Evolutionary conservation across 2,888 invertebrate genomes (phyloP).

Genomic region (Helleia helle): DNA sequence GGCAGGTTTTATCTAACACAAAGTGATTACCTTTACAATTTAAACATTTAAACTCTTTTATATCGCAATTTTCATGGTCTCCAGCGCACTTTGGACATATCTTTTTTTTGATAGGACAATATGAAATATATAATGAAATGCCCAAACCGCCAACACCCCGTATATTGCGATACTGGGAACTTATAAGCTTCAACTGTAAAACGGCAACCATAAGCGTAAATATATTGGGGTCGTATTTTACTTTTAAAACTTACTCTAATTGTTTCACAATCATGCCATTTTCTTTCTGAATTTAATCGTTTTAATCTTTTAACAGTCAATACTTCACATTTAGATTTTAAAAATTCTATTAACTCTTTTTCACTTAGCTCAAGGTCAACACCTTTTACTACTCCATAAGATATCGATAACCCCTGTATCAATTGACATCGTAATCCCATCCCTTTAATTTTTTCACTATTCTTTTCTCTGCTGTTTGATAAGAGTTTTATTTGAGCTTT

Average conservation of each 20-base stretch:
- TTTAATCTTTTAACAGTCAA: conserved; percentile 3
- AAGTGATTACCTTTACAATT: conserved; percentile 22
- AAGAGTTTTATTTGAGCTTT: too few species aligned
- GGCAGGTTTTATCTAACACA: conserved; percentile 20
- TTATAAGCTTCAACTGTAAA: conserved; percentile 16
- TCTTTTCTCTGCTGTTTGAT: too few species aligned
- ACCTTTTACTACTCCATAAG: neutral
- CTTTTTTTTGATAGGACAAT: conserved; percentile 16
- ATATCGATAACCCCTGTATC: neutral
- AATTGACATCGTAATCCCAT: neutral
- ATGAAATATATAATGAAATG: conserved; percentile 15
- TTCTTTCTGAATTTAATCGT: neutral
- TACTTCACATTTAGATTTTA: neutral
- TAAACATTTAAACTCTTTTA: conserved; percentile 15
- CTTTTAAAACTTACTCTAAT: conserved; percentile 17
- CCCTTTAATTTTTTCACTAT: too few species aligned
- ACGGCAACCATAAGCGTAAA: conserved; percentile 13
- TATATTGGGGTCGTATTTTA: conserved; percentile 13
- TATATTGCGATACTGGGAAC: conserved; percentile 22
- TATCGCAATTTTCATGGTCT: conserved; percentile 20
- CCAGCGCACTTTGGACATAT: conserved; percentile 20
- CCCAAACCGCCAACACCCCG: conserved; percentile 20
- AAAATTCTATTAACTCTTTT: neutral
- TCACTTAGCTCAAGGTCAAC: neutral
- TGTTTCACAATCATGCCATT: conserved; percentile 18